Percentiles rank a stretch among this genome's conserved stretches.
Evolutionary conservation across 1,140 invertebrate species (phyloP).

Genomic region (Pissodes strobi): DNA sequence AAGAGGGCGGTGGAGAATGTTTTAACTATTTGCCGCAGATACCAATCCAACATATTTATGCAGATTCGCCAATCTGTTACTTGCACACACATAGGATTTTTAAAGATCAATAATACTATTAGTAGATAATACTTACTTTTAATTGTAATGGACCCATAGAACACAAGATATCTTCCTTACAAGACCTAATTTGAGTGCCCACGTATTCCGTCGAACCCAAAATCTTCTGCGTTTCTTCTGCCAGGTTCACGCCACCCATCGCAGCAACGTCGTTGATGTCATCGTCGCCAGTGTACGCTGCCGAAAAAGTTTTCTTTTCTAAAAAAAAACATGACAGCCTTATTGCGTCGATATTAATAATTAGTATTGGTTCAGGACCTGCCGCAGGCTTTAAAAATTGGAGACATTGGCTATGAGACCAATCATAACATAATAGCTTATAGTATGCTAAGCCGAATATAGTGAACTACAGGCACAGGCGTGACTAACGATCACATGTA

Average conservation of each 20-base stretch:
- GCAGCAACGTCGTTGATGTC: conserved; percentile 98
- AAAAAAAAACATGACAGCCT: too few relatives aligned
- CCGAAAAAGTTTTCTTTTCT: conserved; percentile 66
- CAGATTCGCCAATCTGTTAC: too few relatives aligned
- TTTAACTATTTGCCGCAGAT: too few relatives aligned
- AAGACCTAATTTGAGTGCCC: conserved; percentile 93
- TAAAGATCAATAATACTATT: too few relatives aligned
- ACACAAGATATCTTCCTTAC: conserved; percentile 93
- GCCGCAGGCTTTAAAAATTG: not conserved
- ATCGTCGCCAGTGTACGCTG: conserved; percentile 73
- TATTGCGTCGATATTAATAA: not conserved
- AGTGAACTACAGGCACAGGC: too few relatives aligned
- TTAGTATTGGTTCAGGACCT: not conserved
- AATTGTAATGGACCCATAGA: conserved; percentile 70
- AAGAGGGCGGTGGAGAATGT: too few relatives aligned
- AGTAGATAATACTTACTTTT: conserved; percentile 51
- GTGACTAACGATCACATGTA: too few relatives aligned
- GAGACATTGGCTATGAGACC: too few relatives aligned
- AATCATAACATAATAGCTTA: too few relatives aligned
- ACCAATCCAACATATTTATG: too few relatives aligned
- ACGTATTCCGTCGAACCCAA: conserved; percentile 91
- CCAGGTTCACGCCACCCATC: conserved; percentile 98
- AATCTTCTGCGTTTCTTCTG: conserved; percentile 94
- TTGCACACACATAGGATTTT: too few relatives aligned
- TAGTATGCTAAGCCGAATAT: too few relatives aligned